Evolutionary conservation across 2,888 invertebrate species (phyloP), one percentile per base, ranked within the genome.

Genomic region (Meiosimyza platycephala): DNA sequence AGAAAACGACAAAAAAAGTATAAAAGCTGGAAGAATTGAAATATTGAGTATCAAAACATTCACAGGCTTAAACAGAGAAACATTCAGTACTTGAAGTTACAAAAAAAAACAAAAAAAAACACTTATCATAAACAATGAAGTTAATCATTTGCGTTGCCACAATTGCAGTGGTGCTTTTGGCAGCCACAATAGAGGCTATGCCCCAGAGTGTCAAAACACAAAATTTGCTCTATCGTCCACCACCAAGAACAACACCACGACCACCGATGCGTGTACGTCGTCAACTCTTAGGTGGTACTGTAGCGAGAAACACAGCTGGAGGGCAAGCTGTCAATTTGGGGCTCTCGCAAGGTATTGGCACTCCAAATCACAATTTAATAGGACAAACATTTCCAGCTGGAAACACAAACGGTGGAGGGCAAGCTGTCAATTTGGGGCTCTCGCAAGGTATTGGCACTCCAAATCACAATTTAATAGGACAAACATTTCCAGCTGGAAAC

Each of bases 351-450:
- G 84, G 74, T 5, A 78, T 84, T 67, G 84, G 84, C 6, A 79
- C 72, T 47, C 84, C 82, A 3, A 74, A 83, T 3, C 84, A 84
- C 77, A 84, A 84, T 77, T 40, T 84, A 1, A 77, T 79, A 18
- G 84, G 79, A 6, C 79, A 77, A 47, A 79, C 76, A 3, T 79
- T 78, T 71, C 79, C 79, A 0, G 79, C 79, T 1, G 79, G 78
- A 12, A 79, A 77, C 52, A 79, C 79, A 0, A 60, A 72, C 1
- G 67, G 73, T 2, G 78, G 78, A n/a, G n/a, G n/a, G n/a, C n/a
- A n/a, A n/a, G 80, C 84, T 78, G 84, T 82, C 1, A 78, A 78
- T 0, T 0, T 84, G 18, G 73, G 78, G 4, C 75, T 84, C 1
- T 76, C 79, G 72, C 76, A 83, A 15, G 84, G 74, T 5, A 78